Percentiles rank a stretch among this genome's conserved stretches.
phyloP scores from a whole-genome alignment of 2,797 vertebrate genomes.

The Enteromius radiatus region DNA sequence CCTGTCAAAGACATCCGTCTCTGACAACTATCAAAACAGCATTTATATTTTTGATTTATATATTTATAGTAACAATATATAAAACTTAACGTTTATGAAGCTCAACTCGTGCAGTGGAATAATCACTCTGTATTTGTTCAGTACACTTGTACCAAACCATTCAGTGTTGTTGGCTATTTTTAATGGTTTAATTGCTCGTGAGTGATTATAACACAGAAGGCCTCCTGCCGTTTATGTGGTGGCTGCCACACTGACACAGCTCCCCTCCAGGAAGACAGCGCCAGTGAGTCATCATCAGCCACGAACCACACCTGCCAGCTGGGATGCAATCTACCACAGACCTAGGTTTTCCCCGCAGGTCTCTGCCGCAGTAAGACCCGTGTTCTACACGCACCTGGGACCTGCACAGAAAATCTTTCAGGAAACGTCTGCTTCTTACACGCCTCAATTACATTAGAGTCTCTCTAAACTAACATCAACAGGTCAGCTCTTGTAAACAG shows the following conservation, averaged over 20 bases:
- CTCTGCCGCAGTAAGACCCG: conserved; percentile 13
- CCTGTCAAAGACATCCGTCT: too few relatives aligned
- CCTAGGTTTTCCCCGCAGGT: conserved; percentile 30
- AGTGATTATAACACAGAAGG: conserved; percentile 16
- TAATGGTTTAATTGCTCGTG: conserved; percentile 19
- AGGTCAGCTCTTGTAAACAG: conserved; percentile 30
- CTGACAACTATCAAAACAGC: too few relatives aligned
- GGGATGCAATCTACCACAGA: conserved; percentile 45
- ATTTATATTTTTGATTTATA: too few relatives aligned
- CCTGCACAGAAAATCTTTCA: conserved; percentile 23
- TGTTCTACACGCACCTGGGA: conserved; percentile 45
- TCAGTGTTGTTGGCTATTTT: not conserved
- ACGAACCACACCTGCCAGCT: conserved; percentile 56
- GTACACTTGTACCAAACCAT: not conserved
- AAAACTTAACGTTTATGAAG: too few relatives aligned
- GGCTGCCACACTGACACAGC: conserved; percentile 35
- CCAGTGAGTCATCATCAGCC: conserved; percentile 35
- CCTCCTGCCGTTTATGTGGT: conserved; percentile 33
- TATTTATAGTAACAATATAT: too few relatives aligned
- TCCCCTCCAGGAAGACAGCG: conserved; percentile 1
- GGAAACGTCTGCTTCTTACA: conserved; percentile 9
- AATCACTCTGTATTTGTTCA: too few relatives aligned
- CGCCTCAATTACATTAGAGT: conserved; percentile 14
- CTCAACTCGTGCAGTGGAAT: too few relatives aligned
- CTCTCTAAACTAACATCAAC: conserved; percentile 37